Base-by-base conservation (phyloP, 2,888 invertebrate species). In the Melieria omissa region DNA sequence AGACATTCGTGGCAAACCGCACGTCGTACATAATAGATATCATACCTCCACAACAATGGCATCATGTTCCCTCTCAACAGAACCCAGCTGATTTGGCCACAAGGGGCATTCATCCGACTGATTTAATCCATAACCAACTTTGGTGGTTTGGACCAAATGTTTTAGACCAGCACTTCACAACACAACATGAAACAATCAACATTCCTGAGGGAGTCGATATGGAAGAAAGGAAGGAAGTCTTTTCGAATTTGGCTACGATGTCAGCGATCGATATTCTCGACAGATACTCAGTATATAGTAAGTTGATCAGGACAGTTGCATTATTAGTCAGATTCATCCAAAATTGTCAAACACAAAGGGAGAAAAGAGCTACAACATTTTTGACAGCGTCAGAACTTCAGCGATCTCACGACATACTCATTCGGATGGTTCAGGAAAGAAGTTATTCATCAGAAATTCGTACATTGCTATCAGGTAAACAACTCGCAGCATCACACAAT, bases 121-220 rank as follows among this genome's bases (percentile, higher is more conserved):
- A 70, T 4, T 8, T 73, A 4, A 45, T 63, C 42, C 49, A 44
- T 54, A 73, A 70, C 57, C 1, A 44, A 1, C 47, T 76, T 6
- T 76, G 75, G 74, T 75, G 77, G 73, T 46, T 64, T 8, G 73
- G 75, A 4, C 52, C 74, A 10, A 42, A 42, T 9, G 14, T 77
- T 61, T 45, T 67, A 47, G 9, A 8, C 57, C 8, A 46, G 10
- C 57, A 9, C 41, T 6, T 16, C 9, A 0, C 54, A 42, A 2
- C 5, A 1, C 16, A 47, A 16, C 16, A 58, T 62, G 8, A n/a
- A 16, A 46, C n/a, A 42, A 52, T 58, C 4, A 57, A 16, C 14
- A 12, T 10, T 41, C 52, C 65, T 0, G 41, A 62, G 9, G 49
- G 52, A 6, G 12, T 47, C 1, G 45, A 65, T 9, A 57, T 70